Conservation (phyloP, 2,113 vertebrate species). For the Carlito syrichta region DNA sequence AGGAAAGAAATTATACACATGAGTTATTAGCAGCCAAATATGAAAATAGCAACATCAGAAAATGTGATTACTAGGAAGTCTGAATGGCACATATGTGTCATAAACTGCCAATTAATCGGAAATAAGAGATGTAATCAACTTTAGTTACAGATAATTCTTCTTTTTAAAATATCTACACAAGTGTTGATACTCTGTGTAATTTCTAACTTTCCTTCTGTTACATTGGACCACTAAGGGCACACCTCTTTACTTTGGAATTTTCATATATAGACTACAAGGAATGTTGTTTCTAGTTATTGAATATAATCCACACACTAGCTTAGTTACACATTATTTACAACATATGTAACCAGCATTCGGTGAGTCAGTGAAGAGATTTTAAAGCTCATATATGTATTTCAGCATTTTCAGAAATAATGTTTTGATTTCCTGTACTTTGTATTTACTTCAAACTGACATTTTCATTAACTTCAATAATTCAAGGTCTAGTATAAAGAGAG, state of each 20-base stretch:
- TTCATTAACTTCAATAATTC: background rate
- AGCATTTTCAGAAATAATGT: background rate
- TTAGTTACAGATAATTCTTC: background rate
- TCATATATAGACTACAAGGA: background rate
- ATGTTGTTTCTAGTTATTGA: background rate
- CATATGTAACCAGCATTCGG: background rate
- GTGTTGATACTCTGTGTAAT: background rate
- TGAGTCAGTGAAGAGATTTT: background rate
- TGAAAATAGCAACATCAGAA: slow-evolving; percentile 36
- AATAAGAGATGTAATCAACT: slow-evolving; percentile 2
- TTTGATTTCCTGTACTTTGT: background rate
- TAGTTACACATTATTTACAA: background rate
- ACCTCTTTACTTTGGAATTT: background rate
- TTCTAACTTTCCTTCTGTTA: slow-evolving; percentile 7
- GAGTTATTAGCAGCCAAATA: slow-evolving; percentile 33
- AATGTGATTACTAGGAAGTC: slow-evolving; percentile 41
- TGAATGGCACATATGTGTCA: background rate
- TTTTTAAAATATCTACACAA: background rate
- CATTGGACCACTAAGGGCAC: background rate
- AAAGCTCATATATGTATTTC: background rate
- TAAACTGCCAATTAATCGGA: slow-evolving; percentile 48
- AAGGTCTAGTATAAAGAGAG: background rate
- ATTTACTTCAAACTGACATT: background rate
- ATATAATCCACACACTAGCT: background rate
- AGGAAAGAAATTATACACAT: background rate